phyloP scores from a whole-genome alignment of 2,797 vertebrate genomes.

The Sebastiscus tertius region DNA sequence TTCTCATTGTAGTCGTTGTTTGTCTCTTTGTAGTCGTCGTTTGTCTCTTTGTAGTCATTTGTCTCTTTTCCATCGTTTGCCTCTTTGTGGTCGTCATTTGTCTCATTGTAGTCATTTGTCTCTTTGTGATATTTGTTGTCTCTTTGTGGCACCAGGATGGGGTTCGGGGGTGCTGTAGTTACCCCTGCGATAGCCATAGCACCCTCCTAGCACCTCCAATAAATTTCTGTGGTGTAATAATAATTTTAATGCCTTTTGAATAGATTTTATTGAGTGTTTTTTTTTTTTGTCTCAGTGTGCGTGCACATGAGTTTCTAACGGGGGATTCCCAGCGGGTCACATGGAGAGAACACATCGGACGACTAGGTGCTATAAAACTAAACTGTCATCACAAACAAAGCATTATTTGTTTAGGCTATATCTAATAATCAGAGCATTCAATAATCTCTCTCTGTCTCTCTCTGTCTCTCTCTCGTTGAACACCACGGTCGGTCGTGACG shows the following conservation, averaged over 20 bases:
- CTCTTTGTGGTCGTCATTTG: too few species aligned
- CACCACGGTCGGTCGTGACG: too few species aligned
- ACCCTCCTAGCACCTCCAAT: too few species aligned
- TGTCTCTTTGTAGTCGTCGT: too few species aligned
- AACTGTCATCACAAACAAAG: background rate
- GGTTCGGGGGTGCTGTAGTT: background rate
- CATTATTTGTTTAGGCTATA: background rate
- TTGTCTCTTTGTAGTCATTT: background rate
- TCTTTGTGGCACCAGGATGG: background rate
- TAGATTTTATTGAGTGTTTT: background rate
- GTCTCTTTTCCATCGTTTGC: too few species aligned
- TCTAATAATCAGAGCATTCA: background rate
- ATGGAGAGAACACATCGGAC: background rate
- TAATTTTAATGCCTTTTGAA: background rate
- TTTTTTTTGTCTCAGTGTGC: background rate
- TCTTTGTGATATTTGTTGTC: background rate
- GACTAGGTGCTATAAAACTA: background rate
- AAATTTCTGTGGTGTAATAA: background rate
- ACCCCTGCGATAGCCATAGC: background rate
- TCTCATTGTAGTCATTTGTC: too few species aligned
- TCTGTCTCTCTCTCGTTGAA: too few species aligned
- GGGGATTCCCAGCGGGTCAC: background rate
- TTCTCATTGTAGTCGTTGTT: background rate
- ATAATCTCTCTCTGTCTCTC: background rate
- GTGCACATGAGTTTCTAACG: background rate